Base-by-base conservation (phyloP, 2,888 invertebrate genomes). In the Mythimna lalbum region DNA sequence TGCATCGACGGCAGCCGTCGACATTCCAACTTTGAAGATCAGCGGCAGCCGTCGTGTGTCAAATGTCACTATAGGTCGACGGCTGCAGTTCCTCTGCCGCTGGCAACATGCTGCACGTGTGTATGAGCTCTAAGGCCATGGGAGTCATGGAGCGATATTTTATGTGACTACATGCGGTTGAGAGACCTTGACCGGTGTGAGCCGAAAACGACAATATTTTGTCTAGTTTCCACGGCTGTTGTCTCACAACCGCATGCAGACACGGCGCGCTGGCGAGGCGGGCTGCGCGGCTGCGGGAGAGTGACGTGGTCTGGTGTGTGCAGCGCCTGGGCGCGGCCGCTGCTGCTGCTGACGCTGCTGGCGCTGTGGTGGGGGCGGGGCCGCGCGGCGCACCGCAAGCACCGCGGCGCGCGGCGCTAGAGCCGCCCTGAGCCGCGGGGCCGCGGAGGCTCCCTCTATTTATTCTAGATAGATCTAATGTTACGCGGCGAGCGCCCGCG, bases 351-450 rank as follows among this genome's bases (percentile, higher is more conserved):
- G 92, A 88, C 92, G 93, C 88, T 89, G 93, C 91, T 89, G 92
- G 86, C 90, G 93, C 92, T 90, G 93, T 92, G 90, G 81, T 88
- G 90, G 87, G 90, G 91, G 80, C 90, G 91, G 88, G 92, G 90
- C 83, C 89, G 91, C 90, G 93, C 92, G 89, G 83, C 92, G 89
- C 96, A 96, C 92, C 95, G 96, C 94, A 96, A 96, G 94, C 96
- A 96, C 90, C 96, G 96, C 93, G 96, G 96, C 94, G 96, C 95
- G 92, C 95, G 96, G 95, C 95, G 92, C 92, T 95, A 94, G 95
- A 96, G 90, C 96, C 96, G 89, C 96, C 95, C 93, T 95, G 95
- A 95, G 90, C 73, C 83, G 77, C 33, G 19, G 56, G 33, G 56
- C 31, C 50, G 47, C 1, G 43, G 57, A 63, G 61, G 74, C 79